Conservation (phyloP, 2,113 vertebrate genomes). For the Triplophysa tibetana region DNA sequence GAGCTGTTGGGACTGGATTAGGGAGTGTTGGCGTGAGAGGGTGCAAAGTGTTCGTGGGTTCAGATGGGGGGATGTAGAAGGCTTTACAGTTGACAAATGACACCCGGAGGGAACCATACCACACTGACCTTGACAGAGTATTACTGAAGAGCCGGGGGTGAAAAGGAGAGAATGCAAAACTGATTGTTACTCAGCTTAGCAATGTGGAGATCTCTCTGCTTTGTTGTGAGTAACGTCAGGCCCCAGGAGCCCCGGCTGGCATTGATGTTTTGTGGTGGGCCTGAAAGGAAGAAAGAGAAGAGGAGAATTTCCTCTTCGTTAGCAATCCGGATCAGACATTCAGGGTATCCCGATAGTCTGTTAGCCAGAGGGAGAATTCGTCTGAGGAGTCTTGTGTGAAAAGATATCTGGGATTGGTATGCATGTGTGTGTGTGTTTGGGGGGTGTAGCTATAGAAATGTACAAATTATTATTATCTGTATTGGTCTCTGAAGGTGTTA, state of each 20-base stretch:
- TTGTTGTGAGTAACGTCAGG: conserved; percentile 29
- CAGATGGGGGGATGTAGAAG: conserved; percentile 15
- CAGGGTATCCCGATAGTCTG: conserved; percentile 62
- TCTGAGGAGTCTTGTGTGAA: background rate
- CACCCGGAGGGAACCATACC: background rate
- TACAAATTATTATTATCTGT: no score
- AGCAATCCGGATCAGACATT: conserved; percentile 63
- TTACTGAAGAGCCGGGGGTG: background rate
- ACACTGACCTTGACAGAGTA: conserved; percentile 44
- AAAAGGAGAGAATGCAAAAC: background rate
- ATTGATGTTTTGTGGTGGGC: conserved; percentile 8
- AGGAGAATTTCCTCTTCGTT: conserved; percentile 19
- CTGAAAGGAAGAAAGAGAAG: background rate
- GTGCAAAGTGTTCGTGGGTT: conserved; percentile 13
- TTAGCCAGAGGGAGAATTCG: conserved; percentile 46
- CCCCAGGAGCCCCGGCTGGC: conserved; percentile 18
- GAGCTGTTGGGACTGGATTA: no score
- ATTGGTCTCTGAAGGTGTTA: no score
- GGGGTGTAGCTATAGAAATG: background rate
- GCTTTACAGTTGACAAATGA: conserved; percentile 21
- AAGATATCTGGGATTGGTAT: background rate
- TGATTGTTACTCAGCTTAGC: conserved; percentile 26
- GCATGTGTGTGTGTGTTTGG: background rate
- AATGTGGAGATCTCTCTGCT: conserved; percentile 17
- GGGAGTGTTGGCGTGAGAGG: conserved; percentile 7